Evolutionary conservation across 2,113 vertebrate genomes (phyloP).

Genomic region (Triplophysa dalaica): DNA sequence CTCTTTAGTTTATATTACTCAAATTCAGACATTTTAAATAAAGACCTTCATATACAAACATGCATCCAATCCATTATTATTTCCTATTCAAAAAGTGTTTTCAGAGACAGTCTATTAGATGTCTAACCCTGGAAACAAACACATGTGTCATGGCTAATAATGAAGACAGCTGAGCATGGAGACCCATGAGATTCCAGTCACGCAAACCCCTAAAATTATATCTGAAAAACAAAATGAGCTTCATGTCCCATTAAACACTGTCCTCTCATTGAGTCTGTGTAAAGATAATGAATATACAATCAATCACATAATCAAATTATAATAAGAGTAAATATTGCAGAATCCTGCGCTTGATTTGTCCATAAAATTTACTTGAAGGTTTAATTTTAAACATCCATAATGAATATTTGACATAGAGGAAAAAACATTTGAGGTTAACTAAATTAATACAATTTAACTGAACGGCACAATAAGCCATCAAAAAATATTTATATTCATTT

Average conservation of each 20-base stretch:
- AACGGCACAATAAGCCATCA: neutral
- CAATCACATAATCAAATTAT: no score
- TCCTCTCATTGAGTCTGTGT: neutral
- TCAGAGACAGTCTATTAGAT: conserved; percentile 26
- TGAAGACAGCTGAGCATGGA: conserved; percentile 29
- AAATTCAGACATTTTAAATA: conserved; percentile 11
- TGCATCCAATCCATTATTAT: conserved; percentile 12
- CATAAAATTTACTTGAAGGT: no score
- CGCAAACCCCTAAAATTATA: conserved; percentile 19
- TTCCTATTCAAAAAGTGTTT: conserved; percentile 2
- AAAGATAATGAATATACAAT: neutral
- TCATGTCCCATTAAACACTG: neutral
- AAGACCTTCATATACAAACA: conserved; percentile 2
- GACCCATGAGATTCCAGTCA: conserved; percentile 38
- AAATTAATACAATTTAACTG: neutral
- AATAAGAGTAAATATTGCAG: no score
- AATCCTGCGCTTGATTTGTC: no score
- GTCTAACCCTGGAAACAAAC: conserved; percentile 3
- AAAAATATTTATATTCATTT: no score
- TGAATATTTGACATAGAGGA: neutral
- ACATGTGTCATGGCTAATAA: conserved; percentile 34
- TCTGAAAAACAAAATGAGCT: neutral
- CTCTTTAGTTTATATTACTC: neutral
- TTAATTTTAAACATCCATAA: neutral
- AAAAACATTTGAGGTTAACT: neutral